These are phyloP conservation scores for Elephantulus edwardii DNA, from an alignment of 2,113 vertebrate species.

Conservation along the genomic window DNA sequence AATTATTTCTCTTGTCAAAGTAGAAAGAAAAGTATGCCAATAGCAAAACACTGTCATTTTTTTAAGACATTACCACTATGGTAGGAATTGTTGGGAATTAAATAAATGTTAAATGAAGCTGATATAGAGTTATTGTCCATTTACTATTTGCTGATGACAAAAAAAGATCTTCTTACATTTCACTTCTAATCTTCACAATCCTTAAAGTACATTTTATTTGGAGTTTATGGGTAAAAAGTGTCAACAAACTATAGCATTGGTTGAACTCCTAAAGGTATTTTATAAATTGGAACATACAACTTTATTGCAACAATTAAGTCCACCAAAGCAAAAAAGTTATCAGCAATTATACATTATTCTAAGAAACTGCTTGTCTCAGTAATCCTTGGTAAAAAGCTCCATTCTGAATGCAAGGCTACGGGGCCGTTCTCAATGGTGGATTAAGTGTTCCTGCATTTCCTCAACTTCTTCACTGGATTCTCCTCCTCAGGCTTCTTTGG, in stretches of 20 bases:
- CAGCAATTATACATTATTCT: constrained; percentile 4
- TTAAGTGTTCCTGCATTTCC: not conserved
- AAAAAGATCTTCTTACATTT: not conserved
- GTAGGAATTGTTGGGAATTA: not conserved
- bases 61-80: not conserved
- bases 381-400: not conserved
- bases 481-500: not conserved
- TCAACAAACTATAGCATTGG: not conserved
- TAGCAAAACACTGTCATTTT: not conserved
- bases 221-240: not conserved
- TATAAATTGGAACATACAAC: constrained; percentile 25
- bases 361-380: not conserved
- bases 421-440: not conserved
- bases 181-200: constrained; percentile 18
- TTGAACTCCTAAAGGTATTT: constrained; percentile 25
- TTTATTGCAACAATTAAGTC: not conserved
- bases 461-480: not conserved
- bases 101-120: constrained; percentile 8
- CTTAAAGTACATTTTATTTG: not conserved
- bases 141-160: not conserved
- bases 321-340: not conserved
- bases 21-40: not conserved
- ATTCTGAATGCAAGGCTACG: not conserved
- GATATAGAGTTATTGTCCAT: not conserved
- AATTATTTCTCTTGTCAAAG: not conserved